Evolutionary conservation across 2,113 vertebrate species (phyloP).

Genomic region (Micromys minutus): DNA sequence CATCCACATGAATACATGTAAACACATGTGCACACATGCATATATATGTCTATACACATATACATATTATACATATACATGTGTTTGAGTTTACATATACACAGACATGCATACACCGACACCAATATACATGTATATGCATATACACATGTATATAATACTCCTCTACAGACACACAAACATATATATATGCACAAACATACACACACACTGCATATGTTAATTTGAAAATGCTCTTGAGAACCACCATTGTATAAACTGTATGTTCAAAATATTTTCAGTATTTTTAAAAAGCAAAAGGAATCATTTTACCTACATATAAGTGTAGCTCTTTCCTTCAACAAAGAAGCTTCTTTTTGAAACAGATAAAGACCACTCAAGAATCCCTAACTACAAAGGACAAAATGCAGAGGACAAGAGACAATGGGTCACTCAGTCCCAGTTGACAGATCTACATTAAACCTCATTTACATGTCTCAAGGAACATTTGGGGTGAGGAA

Average conservation of each 20-base stretch:
- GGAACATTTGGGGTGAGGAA: not conserved
- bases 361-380: not conserved
- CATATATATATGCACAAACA: not conserved
- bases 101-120: too few species aligned
- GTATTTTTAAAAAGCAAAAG: not conserved
- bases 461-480: not conserved
- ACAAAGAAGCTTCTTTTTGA: not conserved
- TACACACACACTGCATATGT: not conserved
- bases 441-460: not conserved
- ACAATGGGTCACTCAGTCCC: not conserved
- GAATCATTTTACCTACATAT: too few species aligned
- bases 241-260: not conserved
- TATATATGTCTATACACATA: not conserved
- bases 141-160: not conserved
- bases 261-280: not conserved
- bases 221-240: not conserved
- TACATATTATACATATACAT: not conserved
- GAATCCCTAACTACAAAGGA: too few species aligned
- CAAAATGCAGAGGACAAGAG: not conserved
- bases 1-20: not conserved
- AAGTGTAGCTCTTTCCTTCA: not conserved
- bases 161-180: not conserved
- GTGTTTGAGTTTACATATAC: not conserved
- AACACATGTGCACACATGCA: not conserved
- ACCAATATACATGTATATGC: too few species aligned